Conservation (phyloP, 2,888 invertebrate species). For the Pollenia griseotomentosa region DNA sequence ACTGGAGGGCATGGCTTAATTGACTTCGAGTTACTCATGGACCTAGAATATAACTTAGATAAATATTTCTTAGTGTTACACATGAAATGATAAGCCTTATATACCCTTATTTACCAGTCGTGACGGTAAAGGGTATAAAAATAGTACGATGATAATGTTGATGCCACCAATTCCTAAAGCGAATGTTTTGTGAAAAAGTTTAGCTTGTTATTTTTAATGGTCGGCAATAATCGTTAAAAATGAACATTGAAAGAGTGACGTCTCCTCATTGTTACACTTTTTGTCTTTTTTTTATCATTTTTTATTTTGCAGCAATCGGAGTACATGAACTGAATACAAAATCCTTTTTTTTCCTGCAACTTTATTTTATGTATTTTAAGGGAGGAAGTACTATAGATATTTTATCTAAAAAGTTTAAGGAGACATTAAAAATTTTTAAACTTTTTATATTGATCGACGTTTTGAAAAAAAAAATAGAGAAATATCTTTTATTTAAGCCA, state of each 20-base stretch:
- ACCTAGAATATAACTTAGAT: no score
- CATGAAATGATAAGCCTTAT: no score
- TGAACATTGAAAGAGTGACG: constrained; percentile 69
- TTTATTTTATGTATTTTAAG: constrained; percentile 55
- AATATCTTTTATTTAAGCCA: constrained; percentile 5
- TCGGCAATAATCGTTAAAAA: constrained; percentile 83
- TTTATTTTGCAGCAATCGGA: constrained; percentile 54
- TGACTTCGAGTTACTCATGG: no score
- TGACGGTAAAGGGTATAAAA: neutral
- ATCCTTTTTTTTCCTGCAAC: constrained; percentile 47
- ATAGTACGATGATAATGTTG: constrained; percentile 34
- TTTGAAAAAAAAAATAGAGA: constrained; percentile 1
- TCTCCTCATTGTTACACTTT: constrained; percentile 66
- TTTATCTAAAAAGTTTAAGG: constrained; percentile 68
- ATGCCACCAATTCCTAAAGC: constrained; percentile 79
- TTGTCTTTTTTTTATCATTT: constrained; percentile 44
- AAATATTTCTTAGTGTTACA: no score
- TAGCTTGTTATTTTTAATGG: constrained; percentile 84
- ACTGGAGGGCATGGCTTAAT: no score
- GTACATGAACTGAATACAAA: constrained; percentile 68
- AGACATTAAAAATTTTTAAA: constrained; percentile 51
- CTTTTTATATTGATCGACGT: constrained; percentile 59
- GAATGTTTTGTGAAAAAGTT: constrained; percentile 83
- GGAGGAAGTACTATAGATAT: constrained; percentile 67
- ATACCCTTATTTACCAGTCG: no score